Evolutionary conservation across 2,888 invertebrate genomes (phyloP).

Genomic region (Hypselothyrea guttata): DNA sequence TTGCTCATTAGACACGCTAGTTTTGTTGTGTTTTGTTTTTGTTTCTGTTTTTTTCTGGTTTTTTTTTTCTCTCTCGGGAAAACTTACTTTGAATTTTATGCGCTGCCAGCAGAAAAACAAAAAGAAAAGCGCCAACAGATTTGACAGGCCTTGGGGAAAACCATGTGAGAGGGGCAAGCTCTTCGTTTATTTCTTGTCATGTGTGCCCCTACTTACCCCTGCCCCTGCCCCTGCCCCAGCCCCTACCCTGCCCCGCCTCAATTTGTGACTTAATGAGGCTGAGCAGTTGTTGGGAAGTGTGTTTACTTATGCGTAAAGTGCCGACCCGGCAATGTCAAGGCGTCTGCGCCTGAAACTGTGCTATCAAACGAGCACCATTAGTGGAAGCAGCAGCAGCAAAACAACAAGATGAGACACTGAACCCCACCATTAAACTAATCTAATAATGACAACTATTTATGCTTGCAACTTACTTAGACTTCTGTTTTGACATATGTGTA

Average conservation of each 20-base stretch:
- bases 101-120: conserved; percentile 16
- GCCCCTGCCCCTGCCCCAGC: neutral
- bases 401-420: conserved; percentile 21
- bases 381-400: conserved; percentile 4
- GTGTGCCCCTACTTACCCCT: conserved; percentile 10
- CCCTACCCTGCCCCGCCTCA: neutral
- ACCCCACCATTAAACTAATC: conserved; percentile 11
- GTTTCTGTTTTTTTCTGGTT: conserved; percentile 2
- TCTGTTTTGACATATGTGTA: too few species aligned
- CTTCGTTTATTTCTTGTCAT: conserved; percentile 47
- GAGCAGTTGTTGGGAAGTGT: conserved; percentile 18
- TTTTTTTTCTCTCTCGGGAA: conserved; percentile 9
- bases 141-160: conserved; percentile 26
- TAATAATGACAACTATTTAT: neutral
- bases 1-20: conserved; percentile 74
- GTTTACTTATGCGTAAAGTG: conserved; percentile 24
- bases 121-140: conserved; percentile 21
- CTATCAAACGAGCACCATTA: conserved; percentile 29
- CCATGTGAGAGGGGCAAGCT: neutral
- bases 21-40: neutral
- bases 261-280: conserved; percentile 47
- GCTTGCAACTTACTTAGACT: neutral
- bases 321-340: conserved; percentile 45
- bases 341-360: conserved; percentile 21
- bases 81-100: conserved; percentile 34